phyloP scores from a whole-genome alignment of 2,113 vertebrate genomes.

The Triplophysa siluroides region DNA sequence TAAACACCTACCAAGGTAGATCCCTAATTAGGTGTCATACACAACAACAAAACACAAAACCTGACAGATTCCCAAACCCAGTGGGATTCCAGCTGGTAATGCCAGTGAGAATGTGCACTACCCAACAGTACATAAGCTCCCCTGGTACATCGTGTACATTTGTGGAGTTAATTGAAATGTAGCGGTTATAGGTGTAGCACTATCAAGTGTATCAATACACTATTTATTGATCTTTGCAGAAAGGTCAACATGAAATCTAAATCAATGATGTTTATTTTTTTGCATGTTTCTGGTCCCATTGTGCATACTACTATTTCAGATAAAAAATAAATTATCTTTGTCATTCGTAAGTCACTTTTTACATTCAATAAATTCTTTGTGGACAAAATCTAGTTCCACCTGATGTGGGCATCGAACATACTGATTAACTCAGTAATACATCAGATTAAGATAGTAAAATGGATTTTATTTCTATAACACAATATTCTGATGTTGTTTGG shows the following conservation, averaged over 20 bases:
- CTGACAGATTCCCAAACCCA: constrained; percentile 67
- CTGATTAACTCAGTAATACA: too few relatives aligned
- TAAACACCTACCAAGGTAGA: constrained; percentile 62
- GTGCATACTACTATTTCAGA: too few relatives aligned
- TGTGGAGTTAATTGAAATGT: constrained; percentile 28
- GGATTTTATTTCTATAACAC: too few relatives aligned
- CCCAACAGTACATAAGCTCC: constrained; percentile 10
- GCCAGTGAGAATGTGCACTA: constrained; percentile 58
- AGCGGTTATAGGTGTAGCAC: neutral
- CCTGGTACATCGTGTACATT: constrained; percentile 16
- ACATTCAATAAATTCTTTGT: too few relatives aligned
- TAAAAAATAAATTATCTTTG: too few relatives aligned
- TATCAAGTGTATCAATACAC: neutral
- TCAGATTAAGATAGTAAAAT: too few relatives aligned
- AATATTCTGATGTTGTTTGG: too few relatives aligned
- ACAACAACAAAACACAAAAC: constrained; percentile 70
- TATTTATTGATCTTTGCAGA: neutral
- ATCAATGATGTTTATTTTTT: too few relatives aligned
- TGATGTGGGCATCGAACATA: too few relatives aligned
- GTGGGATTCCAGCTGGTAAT: constrained; percentile 67
- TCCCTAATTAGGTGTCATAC: constrained; percentile 75
- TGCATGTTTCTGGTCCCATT: too few relatives aligned
- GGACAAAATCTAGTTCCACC: too few relatives aligned
- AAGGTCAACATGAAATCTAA: neutral
- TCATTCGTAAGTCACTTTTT: too few relatives aligned